Evolutionary conservation across 1,140 invertebrate genomes (phyloP), one percentile per base, ranked within the genome.

Genomic region (Euschistus heros): DNA sequence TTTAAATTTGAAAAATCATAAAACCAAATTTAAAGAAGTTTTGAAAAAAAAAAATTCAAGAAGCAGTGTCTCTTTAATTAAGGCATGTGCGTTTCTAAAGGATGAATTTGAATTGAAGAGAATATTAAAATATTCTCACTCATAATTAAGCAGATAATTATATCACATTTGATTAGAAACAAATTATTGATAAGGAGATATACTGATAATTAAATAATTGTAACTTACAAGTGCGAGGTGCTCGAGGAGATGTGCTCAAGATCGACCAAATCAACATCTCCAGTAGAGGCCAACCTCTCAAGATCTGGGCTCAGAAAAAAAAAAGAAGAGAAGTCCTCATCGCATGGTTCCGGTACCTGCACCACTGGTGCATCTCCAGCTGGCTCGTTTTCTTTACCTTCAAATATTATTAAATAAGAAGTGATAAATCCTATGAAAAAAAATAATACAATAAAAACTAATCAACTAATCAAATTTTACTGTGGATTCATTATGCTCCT

Each of bases 251-350:
- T 79, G n/a, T 76, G 77, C 62, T 79, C 78, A 22, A 73, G 67
- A 66, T 73, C 72, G 20, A 63, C 55, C 20, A 57, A 44, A 15
- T 64, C 46, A 27, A 46, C 42, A 20, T 62, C 61, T 2, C 20
- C 22, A 15, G 18, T 13, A 7, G 46, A n/a, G 17, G 54, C 24
- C 24, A 57, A 15, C 24, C 54, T 15, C 30, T 27, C n/a, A 2
- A 54, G 52, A 42, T 60, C 50, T 14, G 62, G 33, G 30, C 22
- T 59, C 76, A 24, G 78, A 76, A 73, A 86, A 88, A n/a, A n/a
- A 74, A 87, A 87, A 7, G 81, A 80, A 1, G 82, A 81, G 72
- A 88, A 84, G 14, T 80, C 81, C 69, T 87, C 85, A 68, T 86
- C 83, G 66, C 84, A 84, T 7, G 82, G 78, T 24, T 81, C 77